Conservation (phyloP, 1,140 invertebrate genomes). For the Trichomalopsis sarcophagae region DNA sequence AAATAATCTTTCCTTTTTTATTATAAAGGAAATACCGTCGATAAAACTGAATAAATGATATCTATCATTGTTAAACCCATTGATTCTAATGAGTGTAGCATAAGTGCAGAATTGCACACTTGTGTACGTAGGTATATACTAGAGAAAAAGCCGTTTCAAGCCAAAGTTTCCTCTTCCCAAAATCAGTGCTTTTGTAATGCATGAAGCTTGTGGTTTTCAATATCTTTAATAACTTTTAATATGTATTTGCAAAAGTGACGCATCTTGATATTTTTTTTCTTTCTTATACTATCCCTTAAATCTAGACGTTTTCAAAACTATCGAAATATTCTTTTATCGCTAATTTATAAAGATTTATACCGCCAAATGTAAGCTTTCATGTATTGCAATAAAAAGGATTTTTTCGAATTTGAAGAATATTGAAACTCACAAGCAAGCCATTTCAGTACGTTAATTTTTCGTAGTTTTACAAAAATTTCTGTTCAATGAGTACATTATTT, state of each 20-base stretch:
- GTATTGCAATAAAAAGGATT: neutral
- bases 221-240: constrained; percentile 38
- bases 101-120: constrained; percentile 19
- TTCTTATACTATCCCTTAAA: neutral
- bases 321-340: neutral
- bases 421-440: constrained; percentile 37
- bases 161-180: constrained; percentile 32
- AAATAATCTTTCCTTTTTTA: constrained; percentile 30
- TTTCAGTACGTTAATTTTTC: constrained; percentile 8
- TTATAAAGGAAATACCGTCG: neutral
- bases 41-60: constrained; percentile 27
- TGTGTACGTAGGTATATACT: constrained; percentile 8
- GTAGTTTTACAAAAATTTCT: constrained; percentile 44
- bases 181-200: constrained; percentile 33
- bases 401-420: constrained; percentile 33
- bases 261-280: neutral
- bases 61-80: constrained; percentile 31
- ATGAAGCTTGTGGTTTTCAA: constrained; percentile 39
- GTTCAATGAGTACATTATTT: constrained; percentile 27
- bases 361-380: neutral
- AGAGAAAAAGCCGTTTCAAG: constrained; percentile 41
- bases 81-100: constrained; percentile 21
- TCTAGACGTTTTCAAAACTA: neutral
- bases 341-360: neutral
- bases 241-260: constrained; percentile 5